Evolutionary conservation across 2,888 invertebrate species (phyloP).

Genomic region (Adineta ricciae): DNA sequence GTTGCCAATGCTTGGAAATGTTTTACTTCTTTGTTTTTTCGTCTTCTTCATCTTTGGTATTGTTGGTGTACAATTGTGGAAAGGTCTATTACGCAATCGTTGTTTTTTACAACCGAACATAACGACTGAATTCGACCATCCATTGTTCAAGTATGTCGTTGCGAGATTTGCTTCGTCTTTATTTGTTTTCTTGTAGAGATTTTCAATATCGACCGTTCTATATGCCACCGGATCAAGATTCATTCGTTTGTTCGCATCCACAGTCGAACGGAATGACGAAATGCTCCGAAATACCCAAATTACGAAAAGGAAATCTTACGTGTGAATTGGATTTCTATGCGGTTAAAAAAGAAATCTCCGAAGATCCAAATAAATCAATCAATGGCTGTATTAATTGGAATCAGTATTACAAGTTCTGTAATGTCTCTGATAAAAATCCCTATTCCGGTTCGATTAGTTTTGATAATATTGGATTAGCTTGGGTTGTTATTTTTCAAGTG

Average conservation of each 20-base stretch:
- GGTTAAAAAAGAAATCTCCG: neutral
- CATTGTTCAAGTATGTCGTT: conserved; percentile 17
- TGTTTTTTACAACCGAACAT: conserved; percentile 69
- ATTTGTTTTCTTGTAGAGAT: conserved; percentile 36
- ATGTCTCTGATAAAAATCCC: conserved; percentile 82
- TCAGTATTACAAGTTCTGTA: conserved; percentile 89
- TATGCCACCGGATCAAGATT: conserved; percentile 61
- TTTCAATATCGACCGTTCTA: neutral
- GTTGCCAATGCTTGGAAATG: conserved; percentile 96
- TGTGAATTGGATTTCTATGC: neutral
- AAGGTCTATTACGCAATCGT: conserved; percentile 85
- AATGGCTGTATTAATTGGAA: conserved; percentile 87
- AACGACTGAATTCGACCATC: neutral
- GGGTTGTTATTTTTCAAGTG: conserved; percentile 99
- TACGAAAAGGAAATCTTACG: neutral
- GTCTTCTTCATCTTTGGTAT: conserved; percentile 99
- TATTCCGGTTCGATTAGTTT: conserved; percentile 98
- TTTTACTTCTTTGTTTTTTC: conserved; percentile 88
- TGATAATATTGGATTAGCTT: conserved; percentile 97
- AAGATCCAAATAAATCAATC: conserved; percentile 3
- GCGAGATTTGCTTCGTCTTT: too few species aligned
- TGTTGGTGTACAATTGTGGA: conserved; percentile 97
- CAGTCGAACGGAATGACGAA: conserved; percentile 76
- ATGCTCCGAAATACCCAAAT: conserved; percentile 34
- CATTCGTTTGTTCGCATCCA: conserved; percentile 77